phyloP scores from a whole-genome alignment of 2,113 vertebrate species.

The Donacobius atricapilla region DNA sequence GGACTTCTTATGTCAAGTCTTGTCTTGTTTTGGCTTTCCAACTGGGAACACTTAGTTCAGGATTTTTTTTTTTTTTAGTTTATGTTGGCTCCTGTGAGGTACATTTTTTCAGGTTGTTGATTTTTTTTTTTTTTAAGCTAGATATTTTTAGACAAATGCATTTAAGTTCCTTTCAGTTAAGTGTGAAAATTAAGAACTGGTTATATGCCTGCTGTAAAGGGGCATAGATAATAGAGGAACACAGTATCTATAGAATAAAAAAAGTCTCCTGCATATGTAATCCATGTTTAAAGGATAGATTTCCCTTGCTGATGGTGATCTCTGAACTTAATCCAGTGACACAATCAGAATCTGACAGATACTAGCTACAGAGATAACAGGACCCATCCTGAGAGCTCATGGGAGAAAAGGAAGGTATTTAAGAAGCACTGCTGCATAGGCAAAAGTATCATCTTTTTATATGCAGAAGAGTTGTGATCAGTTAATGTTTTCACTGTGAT shows the following conservation, averaged over 20 bases:
- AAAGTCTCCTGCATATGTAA: not conserved
- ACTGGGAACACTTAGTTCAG: not conserved
- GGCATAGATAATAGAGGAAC: not conserved
- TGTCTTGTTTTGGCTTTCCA: constrained; percentile 42
- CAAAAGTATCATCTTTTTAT: not conserved
- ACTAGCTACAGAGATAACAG: not conserved
- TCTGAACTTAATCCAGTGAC: not conserved
- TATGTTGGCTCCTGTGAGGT: not conserved
- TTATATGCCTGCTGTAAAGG: not conserved
- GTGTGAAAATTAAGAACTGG: not conserved
- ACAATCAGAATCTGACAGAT: not conserved
- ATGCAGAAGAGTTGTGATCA: not conserved
- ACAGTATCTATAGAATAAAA: not conserved
- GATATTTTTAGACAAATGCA: not conserved
- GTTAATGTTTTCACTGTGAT: not conserved
- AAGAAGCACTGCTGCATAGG: not conserved
- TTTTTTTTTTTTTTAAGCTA: not conserved
- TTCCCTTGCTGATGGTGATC: not conserved
- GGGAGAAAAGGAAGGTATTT: not conserved
- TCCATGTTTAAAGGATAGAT: not conserved
- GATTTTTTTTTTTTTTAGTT: not conserved
- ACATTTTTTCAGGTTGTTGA: not conserved
- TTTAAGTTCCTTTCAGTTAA: not conserved
- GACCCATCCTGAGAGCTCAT: not conserved
- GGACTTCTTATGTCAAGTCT: not conserved